These are phyloP conservation scores for Drosophila kurseongensis DNA, from an alignment of 1,140 invertebrate species.

Conservation along the genomic window DNA sequence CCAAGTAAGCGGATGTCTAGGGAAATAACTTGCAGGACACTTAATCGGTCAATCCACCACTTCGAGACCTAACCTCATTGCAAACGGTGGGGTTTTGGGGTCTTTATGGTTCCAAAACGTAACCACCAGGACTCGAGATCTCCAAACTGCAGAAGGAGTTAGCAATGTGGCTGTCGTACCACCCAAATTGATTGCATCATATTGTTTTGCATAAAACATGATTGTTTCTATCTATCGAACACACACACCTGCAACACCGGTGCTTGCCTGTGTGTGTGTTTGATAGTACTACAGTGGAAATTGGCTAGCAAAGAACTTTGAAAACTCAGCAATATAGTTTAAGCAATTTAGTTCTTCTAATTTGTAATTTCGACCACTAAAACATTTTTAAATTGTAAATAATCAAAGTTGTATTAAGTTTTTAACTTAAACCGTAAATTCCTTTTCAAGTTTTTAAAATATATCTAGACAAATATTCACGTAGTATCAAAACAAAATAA, in stretches of 20 bases:
- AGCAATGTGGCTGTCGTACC: neutral
- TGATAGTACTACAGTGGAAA: conserved; percentile 24
- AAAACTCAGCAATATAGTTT: neutral
- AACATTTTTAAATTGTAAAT: too few relatives aligned
- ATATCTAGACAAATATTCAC: too few relatives aligned
- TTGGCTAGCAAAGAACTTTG: neutral
- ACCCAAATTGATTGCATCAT: conserved; percentile 57
- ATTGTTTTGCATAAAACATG: conserved; percentile 45
- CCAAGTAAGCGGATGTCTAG: conserved; percentile 62
- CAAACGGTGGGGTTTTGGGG: conserved; percentile 10
- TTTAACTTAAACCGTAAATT: too few relatives aligned
- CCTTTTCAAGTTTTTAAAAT: too few relatives aligned
- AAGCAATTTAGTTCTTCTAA: too few relatives aligned
- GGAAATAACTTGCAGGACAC: neutral
- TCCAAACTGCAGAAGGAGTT: neutral
- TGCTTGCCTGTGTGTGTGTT: conserved; percentile 22
- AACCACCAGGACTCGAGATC: neutral
- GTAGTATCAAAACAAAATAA: too few relatives aligned
- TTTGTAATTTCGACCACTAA: too few relatives aligned
- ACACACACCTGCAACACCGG: conserved; percentile 8
- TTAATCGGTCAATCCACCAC: neutral
- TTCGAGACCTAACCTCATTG: conserved; percentile 70
- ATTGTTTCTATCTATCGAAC: conserved; percentile 26
- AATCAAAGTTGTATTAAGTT: too few relatives aligned
- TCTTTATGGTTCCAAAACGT: neutral